Evolutionary conservation across 2,888 invertebrate species (phyloP), one percentile per base, ranked within the genome.

Genomic region (Tigriopus californicus): DNA sequence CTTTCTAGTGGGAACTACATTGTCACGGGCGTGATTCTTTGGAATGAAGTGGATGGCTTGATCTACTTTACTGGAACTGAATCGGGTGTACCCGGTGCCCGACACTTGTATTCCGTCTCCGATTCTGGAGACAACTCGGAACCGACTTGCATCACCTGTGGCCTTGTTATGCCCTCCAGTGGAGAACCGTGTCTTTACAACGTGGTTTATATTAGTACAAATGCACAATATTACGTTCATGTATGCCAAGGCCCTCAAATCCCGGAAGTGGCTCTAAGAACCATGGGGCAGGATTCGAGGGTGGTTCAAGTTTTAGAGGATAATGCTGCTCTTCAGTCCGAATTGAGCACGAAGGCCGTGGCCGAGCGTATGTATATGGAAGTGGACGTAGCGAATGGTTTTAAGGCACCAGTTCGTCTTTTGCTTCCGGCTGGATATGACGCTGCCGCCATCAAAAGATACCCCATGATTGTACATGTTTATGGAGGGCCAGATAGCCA

Each of bases 381-480:
- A 40, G 25, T 46, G 15, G 20, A 24, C n/a, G 49, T 58, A 18
- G 33, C 48, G 12, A 25, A n/a, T 2, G 41, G 46, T 13, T 59
- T 53, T 41, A 4, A 89, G 94, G 89, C 91, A 2, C 81, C 89
- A 69, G 90, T 90, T 1, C 77, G 87, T 60, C 74, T 95, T 18
- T 80, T 85, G 64, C 74, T 94, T 48, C 95, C 97, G 0, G 91
- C 92, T 0, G 85, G 86, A 0, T 73, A 92, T 18, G 88, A 90
- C 65, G 91, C 91, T 73, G 89, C 90, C 64, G 89, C 90, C 4
- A 33, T 8, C 4, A 33, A 33, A 33, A 79, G 83, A 65, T 92
- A 92, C 73, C 92, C 95, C 0, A 76, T 95, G 58, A 80, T 95
- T 2, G 76, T 95, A 33, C 85, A 89, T 73, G 87, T 92, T 78